Conservation (phyloP, 2,888 invertebrate species). For the Norana najaformis region DNA sequence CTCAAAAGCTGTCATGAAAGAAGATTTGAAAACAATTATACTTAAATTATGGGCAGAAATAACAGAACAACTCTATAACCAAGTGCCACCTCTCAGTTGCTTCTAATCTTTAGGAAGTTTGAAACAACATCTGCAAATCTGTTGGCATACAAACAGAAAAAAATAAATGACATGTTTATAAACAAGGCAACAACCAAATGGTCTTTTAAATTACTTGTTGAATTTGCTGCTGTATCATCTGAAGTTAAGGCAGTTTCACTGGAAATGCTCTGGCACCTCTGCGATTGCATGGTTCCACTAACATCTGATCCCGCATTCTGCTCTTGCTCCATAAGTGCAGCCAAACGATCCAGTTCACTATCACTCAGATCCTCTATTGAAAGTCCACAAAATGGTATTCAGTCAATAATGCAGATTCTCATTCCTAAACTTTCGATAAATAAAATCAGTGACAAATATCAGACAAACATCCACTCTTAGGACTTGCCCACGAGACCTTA, state of each 20-base stretch:
- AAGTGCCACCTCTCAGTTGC: neutral
- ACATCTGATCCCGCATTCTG: neutral
- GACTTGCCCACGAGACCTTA: no score
- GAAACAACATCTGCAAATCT: neutral
- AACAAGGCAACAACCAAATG: no score
- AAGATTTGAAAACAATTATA: neutral
- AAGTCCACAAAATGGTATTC: neutral
- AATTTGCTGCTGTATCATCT: neutral
- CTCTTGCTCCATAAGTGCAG: constrained; percentile 26
- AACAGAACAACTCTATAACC: no score
- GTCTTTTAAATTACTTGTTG: neutral
- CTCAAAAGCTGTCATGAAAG: neutral
- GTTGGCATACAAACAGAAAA: no score
- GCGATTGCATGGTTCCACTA: no score
- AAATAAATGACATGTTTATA: no score
- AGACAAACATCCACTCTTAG: no score
- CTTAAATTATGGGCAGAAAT: neutral
- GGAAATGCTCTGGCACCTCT: no score
- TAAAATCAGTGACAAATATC: neutral
- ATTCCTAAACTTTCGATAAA: neutral
- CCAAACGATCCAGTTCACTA: constrained; percentile 17
- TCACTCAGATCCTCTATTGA: constrained; percentile 20
- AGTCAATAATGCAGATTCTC: neutral
- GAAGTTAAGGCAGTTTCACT: neutral
- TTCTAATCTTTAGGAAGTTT: neutral